These are phyloP conservation scores for Orchesella flavescens DNA, from an alignment of 2,888 invertebrate species.

Conservation along the genomic window DNA sequence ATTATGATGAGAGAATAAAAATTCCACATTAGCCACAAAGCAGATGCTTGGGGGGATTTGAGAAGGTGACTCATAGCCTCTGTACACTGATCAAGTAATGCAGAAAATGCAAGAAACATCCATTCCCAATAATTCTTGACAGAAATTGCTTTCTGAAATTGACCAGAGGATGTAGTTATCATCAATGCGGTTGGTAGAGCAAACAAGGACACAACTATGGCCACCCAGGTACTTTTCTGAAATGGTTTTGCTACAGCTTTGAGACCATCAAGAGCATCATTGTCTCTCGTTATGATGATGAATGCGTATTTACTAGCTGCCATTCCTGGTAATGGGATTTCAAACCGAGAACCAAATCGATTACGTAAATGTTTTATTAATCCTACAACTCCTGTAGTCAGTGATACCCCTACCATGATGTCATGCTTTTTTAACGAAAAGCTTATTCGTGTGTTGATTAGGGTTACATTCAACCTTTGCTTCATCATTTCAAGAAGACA, in stretches of 20 bases:
- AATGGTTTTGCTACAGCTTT: conserved; percentile 29
- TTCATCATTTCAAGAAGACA: no score
- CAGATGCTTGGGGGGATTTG: background rate
- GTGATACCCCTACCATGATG: no score
- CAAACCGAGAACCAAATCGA: no score
- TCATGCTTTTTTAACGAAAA: no score
- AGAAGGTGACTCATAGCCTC: background rate
- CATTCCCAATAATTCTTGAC: conserved; percentile 2
- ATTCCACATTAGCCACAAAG: no score
- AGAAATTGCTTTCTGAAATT: background rate
- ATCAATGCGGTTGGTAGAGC: conserved; percentile 1
- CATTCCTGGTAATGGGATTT: no score
- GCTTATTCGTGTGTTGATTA: no score
- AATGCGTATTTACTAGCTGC: background rate
- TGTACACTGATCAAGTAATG: background rate
- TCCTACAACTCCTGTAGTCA: no score
- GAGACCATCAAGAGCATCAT: background rate
- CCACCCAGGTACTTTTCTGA: conserved; percentile 7
- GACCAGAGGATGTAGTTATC: background rate
- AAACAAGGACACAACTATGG: background rate
- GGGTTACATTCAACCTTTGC: no score
- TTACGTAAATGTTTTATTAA: no score
- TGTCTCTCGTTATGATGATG: background rate
- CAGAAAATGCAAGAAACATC: background rate
- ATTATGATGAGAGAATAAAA: no score